These are phyloP conservation scores for Gymnodraco acuticeps DNA, from an alignment of 2,797 vertebrate species.

Conservation along the genomic window DNA sequence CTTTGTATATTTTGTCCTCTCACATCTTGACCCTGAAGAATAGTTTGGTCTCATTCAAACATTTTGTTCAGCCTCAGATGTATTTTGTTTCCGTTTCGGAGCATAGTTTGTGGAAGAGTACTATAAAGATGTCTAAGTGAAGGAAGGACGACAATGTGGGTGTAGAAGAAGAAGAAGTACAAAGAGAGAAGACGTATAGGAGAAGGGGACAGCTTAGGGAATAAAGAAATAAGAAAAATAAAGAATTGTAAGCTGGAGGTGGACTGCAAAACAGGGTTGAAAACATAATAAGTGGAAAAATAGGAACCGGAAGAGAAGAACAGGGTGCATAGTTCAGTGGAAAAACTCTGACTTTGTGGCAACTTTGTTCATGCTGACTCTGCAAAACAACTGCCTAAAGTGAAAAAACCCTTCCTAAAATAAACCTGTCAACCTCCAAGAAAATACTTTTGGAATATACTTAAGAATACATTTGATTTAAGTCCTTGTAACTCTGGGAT, in stretches of 20 bases:
- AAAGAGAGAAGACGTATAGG: not conserved
- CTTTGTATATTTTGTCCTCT: conserved; percentile 14
- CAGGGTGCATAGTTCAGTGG: not conserved
- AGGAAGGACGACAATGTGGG: conserved; percentile 8
- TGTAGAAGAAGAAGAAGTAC: too few relatives aligned
- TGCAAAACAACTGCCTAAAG: not conserved
- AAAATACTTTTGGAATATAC: conserved; percentile 20
- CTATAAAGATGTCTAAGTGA: conserved; percentile 20
- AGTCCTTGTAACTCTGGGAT: conserved; percentile 46
- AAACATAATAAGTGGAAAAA: not conserved
- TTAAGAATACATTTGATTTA: conserved; percentile 44
- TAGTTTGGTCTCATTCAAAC: conserved; percentile 14
- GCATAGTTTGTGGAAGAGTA: conserved; percentile 15
- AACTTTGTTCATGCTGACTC: conserved; percentile 7
- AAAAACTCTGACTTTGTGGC: not conserved
- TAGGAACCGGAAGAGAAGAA: not conserved
- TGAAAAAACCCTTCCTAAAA: conserved; percentile 35
- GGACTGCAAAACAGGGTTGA: not conserved
- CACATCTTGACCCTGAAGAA: conserved; percentile 23
- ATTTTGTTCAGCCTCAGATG: conserved; percentile 5
- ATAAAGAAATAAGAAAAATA: not conserved
- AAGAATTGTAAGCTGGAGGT: not conserved
- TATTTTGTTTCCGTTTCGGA: not conserved
- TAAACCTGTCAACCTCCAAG: conserved; percentile 44
- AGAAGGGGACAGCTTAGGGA: not conserved